Conservation (phyloP, 2,797 vertebrate genomes). For the Helicolenus hilgendorfi region DNA sequence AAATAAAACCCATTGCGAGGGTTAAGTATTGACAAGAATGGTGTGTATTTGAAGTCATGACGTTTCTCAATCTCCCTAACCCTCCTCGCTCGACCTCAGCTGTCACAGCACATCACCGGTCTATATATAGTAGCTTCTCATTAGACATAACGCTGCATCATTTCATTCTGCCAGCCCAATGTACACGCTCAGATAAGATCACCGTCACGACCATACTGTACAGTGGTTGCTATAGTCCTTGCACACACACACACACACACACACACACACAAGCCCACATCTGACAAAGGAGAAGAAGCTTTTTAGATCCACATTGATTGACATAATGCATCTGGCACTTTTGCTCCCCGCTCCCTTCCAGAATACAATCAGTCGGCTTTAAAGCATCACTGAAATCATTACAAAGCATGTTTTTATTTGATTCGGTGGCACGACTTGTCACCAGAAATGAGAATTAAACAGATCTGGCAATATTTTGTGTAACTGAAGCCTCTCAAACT, state of each 20-base stretch:
- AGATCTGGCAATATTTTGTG: background rate
- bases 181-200: conserved; percentile 48
- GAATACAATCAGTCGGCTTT: conserved; percentile 12
- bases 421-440: background rate
- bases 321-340: conserved; percentile 30
- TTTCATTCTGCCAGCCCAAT: conserved; percentile 35
- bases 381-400: conserved; percentile 25
- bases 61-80: conserved; percentile 30
- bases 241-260: background rate
- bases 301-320: conserved; percentile 46
- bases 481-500: background rate
- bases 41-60: conserved; percentile 1
- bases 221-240: background rate
- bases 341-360: background rate
- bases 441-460: background rate
- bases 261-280: background rate
- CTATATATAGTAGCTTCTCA: conserved; percentile 56
- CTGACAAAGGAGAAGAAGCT: conserved; percentile 18
- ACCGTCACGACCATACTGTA: conserved; percentile 26
- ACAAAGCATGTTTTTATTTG: conserved; percentile 23
- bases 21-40: background rate
- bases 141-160: conserved; percentile 46
- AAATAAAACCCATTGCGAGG: background rate
- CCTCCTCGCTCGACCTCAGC: background rate
- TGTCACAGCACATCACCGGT: conserved; percentile 55